A percentile compares a stretch with the other conserved stretches of the same genome.
phyloP scores from a whole-genome alignment of 2,888 invertebrate genomes.

The Seladonia tumulorum region DNA sequence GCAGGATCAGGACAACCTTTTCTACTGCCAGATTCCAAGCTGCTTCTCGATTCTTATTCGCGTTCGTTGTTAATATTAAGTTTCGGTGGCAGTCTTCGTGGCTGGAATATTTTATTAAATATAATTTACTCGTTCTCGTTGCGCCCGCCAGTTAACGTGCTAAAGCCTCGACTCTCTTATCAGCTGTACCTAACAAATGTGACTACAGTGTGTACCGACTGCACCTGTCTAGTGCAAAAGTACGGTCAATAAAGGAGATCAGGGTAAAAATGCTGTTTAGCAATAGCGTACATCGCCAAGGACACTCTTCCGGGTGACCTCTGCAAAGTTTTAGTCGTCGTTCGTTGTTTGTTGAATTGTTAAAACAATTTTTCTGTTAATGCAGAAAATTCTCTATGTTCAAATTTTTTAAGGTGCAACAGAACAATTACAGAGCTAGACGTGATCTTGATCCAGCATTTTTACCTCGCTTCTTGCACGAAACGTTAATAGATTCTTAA shows the following conservation, averaged over 20 bases:
- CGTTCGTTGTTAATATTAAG: not conserved
- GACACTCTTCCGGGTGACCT: too few species aligned
- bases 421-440: too few species aligned
- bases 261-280: constrained; percentile 26
- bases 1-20: not conserved
- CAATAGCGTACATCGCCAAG: not conserved
- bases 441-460: too few species aligned
- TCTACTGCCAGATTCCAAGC: not conserved
- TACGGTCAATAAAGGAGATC: constrained; percentile 50
- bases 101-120: not conserved
- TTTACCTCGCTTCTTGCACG: too few species aligned
- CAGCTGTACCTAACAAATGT: constrained; percentile 42
- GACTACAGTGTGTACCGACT: constrained; percentile 38
- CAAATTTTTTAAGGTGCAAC: too few species aligned
- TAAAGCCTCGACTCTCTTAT: not conserved
- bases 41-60: not conserved
- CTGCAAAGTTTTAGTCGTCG: too few species aligned
- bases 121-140: not conserved
- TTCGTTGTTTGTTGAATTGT: too few species aligned
- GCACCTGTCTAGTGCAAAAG: constrained; percentile 19
- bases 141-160: constrained; percentile 12
- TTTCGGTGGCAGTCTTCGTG: not conserved
- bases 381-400: too few species aligned
- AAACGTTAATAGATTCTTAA: not conserved
- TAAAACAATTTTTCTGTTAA: too few species aligned